Evolutionary conservation across 2,797 vertebrate genomes (phyloP), one percentile per base, ranked within the genome.

Genomic region (Fistularia commersonii): DNA sequence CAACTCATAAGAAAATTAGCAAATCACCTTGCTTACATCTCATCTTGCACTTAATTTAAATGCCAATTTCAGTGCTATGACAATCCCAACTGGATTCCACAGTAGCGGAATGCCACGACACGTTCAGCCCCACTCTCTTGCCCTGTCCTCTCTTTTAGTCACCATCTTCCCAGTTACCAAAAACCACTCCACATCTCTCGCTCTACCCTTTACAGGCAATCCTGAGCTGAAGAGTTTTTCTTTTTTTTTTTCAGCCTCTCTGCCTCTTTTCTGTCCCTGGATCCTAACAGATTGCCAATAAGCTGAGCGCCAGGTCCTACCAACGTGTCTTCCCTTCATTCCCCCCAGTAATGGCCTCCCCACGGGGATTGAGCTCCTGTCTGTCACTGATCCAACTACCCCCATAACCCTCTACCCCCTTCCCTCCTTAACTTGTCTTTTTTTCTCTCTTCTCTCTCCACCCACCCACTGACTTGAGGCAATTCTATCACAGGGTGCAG

Each of bases 231-330:
- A 77, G 80, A 68, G 57, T 66, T 79, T 77, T 80, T 70, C 78
- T 61, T 80, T 77, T 74, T 67, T n/a, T n/a, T n/a, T n/a, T n/a
- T n/a, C n/a, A n/a, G n/a, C n/a, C 70, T 77, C 34, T 3, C 62
- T 57, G 61, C 57, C 61, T 48, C 41, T 76, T 56, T 48, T 56
- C 70, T 83, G 72, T 79, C 80, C 65, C 66, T 69, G 72, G 66
- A 75, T 62, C 61, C 80, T 89, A 88, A 89, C 86, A 89, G 88
- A 90, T 90, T 89, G 86, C 81, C 89, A 89, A 88, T 90, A 88
- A 88, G 78, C 74, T 83, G 37, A 39, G 67, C 86, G 87, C 83
- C 86, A 87, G 76, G 77, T 59, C 73, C 57, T 69, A 47, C 65
- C 69, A 61, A 75, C 63, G 58, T 70, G 63, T 72, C 75, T 68